Base-by-base conservation (phyloP, 1,140 invertebrate species). In the Battus philenor region DNA sequence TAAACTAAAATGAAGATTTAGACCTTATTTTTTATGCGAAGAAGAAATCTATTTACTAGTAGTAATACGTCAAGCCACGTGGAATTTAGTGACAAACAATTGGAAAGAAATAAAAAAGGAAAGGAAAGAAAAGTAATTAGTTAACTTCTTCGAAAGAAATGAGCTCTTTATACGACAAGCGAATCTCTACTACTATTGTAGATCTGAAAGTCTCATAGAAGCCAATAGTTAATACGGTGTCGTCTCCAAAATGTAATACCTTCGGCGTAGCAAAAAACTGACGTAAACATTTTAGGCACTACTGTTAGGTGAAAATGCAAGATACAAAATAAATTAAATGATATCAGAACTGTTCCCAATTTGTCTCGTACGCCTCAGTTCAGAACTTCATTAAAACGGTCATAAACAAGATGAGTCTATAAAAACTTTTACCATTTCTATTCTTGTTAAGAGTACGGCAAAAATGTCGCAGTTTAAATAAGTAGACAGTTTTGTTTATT, bases 361-460 rank as follows among this genome's bases (percentile, higher is more conserved):
- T 41, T 17, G 29, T 17, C 6, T 4, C 4, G 22, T 13, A 26
- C 12, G 12, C 22, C 32, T 9, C 13, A 41, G 8, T 29, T 41
- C 22, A 17, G 12, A 41, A 41, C 17, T 41, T 41, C 34, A 41
- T 41, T 41, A 41, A 29, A 41, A 41, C 24, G 38, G 10, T 41
- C 27, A 41, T 41, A 41, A 41, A 41, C 24, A 27, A 41, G 38
- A 29, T 16, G 26, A 41, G 38, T 9, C 13, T 27, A 29, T 41
- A 41, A 41, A 41, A 41, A 41, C 38, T 41, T 41, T 29, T 41
- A 41, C 24, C 38, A 41, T 41, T 41, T 17, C 38, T 10, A 41
- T 27, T 41, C 38, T 41, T 17, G 38, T 41, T 41, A 39, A 39
- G 20, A 11, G 13, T 10, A 41, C 12, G 38, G 24, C 17, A 41